A percentile compares a stretch with the other conserved stretches of the same genome.
These are phyloP conservation scores for Phalera bucephala DNA, from an alignment of 2,888 invertebrate species.

Conservation along the genomic window DNA sequence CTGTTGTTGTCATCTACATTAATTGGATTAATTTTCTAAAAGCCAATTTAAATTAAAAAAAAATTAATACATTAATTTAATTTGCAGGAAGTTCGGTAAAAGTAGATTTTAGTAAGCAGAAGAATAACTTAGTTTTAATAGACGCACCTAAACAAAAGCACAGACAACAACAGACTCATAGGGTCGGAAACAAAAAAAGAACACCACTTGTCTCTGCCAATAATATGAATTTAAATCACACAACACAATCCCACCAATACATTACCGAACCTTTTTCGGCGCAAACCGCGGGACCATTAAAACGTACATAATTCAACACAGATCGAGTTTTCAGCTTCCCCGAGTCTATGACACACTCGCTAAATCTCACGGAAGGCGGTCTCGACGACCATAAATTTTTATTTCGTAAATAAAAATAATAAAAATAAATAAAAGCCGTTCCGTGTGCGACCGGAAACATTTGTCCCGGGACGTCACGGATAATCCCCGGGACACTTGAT, in stretches of 20 bases:
- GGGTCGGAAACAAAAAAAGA: slow-evolving; percentile 13
- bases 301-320: slow-evolving; percentile 72
- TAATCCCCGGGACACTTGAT: slow-evolving; percentile 72
- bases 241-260: slow-evolving; percentile 60
- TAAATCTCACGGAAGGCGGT: slow-evolving; percentile 81
- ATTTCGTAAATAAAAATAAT: slow-evolving; percentile 80
- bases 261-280: slow-evolving; percentile 58
- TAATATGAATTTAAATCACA: slow-evolving; percentile 60
- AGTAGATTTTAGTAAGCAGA: too few species aligned
- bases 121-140: too few species aligned
- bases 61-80: not conserved
- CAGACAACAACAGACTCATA: too few species aligned
- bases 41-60: too few species aligned
- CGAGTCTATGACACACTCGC: slow-evolving; percentile 78
- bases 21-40: too few species aligned
- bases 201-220: slow-evolving; percentile 41
- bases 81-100: not conserved
- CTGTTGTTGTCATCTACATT: too few species aligned
- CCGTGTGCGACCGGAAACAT: slow-evolving; percentile 74
- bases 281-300: slow-evolving; percentile 66
- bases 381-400: slow-evolving; percentile 73
- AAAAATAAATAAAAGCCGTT: slow-evolving; percentile 72
- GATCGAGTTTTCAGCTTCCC: slow-evolving; percentile 67
- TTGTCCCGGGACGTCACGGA: slow-evolving; percentile 73
- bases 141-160: too few species aligned